These are phyloP conservation scores for Piaya cayana DNA, from an alignment of 2,113 vertebrate species.

Conservation along the genomic window DNA sequence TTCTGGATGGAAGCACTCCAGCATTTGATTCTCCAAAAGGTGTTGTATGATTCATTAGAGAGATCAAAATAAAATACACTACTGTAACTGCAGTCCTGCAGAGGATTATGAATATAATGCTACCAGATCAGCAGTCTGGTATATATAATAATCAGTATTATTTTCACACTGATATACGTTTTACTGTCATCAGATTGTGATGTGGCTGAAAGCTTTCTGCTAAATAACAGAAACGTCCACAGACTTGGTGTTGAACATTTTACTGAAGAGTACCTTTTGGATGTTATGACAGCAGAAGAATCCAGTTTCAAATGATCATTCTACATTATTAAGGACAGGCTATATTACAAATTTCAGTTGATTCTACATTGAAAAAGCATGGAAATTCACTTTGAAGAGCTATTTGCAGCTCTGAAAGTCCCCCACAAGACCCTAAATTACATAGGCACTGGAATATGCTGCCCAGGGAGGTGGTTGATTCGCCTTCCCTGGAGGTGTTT, in stretches of 20 bases:
- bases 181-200: background rate
- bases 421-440: background rate
- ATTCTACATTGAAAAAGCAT: background rate
- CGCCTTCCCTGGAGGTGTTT: no score
- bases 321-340: background rate
- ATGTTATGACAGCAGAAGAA: background rate
- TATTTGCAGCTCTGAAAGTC: background rate
- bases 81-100: background rate
- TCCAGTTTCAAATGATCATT: background rate
- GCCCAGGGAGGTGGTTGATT: no score
- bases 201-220: background rate
- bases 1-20: slow-evolving; percentile 75
- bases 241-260: background rate
- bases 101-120: background rate
- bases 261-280: background rate
- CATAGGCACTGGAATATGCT: no score
- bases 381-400: background rate
- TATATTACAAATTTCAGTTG: background rate
- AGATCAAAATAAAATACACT: slow-evolving; percentile 68
- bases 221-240: background rate
- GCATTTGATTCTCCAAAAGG: slow-evolving; percentile 64
- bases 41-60: slow-evolving; percentile 71
- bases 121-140: background rate
- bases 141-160: background rate
- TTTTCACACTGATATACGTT: background rate